Percentiles rank a stretch among this genome's conserved stretches.
Conservation (phyloP, 2,888 invertebrate species). For the Tolmerus cingulatus region DNA sequence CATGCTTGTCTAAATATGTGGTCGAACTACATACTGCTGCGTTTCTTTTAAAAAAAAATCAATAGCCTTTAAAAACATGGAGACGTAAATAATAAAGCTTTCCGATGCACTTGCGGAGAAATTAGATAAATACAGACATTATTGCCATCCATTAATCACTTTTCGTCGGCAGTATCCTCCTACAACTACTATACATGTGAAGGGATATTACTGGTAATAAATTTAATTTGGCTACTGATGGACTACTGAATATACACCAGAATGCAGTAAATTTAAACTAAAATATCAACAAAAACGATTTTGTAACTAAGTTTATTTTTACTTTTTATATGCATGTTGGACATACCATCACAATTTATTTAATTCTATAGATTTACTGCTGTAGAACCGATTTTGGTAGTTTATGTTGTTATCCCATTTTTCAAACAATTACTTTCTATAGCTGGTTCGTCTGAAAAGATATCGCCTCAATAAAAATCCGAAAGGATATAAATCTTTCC, state of each 20-base stretch:
- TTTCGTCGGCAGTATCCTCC: not conserved
- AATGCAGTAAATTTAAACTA: not conserved
- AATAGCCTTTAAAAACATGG: not conserved
- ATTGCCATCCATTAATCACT: not conserved
- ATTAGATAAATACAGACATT: not conserved
- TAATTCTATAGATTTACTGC: not conserved
- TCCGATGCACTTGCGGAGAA: not conserved
- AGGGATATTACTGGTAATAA: not conserved
- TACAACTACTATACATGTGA: too few relatives aligned
- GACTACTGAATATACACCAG: not conserved
- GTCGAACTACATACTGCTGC: not conserved
- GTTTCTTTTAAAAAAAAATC: not conserved
- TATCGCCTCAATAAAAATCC: not conserved
- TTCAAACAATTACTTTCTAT: not conserved
- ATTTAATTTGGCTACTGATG: not conserved
- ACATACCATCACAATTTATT: not conserved
- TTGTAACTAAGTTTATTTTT: not conserved
- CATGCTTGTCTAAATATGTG: not conserved
- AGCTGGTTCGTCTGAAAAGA: not conserved
- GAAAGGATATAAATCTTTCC: not conserved
- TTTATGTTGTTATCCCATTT: not conserved
- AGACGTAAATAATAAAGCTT: not conserved
- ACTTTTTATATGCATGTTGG: not conserved
- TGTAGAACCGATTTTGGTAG: not conserved
- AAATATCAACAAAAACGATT: too few relatives aligned